phyloP scores from a whole-genome alignment of 2,797 vertebrate species.

The Chloroceryle amazona region DNA sequence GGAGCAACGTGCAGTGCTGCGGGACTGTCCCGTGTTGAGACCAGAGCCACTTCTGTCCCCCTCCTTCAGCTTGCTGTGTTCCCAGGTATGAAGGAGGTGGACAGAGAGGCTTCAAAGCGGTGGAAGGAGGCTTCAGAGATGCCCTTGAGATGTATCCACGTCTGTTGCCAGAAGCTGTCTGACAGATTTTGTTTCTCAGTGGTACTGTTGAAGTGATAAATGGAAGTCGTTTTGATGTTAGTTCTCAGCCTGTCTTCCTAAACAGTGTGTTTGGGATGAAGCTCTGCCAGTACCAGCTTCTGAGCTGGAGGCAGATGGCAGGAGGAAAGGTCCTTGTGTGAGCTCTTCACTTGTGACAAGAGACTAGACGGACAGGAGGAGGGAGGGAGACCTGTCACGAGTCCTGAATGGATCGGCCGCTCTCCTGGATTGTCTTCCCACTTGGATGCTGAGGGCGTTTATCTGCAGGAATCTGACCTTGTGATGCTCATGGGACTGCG shows the following conservation, averaged over 20 bases:
- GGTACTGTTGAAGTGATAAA: neutral
- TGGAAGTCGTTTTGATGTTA: fast-evolving
- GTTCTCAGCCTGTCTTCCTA: neutral
- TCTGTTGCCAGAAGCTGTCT: neutral
- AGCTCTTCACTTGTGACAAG: neutral
- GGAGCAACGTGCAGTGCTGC: fast-evolving
- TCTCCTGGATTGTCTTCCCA: neutral
- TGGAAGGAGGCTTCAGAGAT: neutral
- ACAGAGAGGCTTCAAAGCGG: neutral
- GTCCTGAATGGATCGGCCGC: neutral
- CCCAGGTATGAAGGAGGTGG: neutral
- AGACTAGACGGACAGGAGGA: neutral
- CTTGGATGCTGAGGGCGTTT: neutral
- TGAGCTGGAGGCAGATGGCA: neutral
- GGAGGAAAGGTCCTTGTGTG: neutral
- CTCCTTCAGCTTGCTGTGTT: neutral
- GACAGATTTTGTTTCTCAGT: fast-evolving
- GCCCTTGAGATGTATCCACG: neutral
- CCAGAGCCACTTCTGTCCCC: fast-evolving
- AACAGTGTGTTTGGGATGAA: neutral
- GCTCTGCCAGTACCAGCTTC: neutral
- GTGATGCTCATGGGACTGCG: neutral
- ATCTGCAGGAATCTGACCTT: neutral
- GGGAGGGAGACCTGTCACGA: neutral
- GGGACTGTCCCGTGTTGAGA: fast-evolving